Base-by-base conservation (phyloP, 1,140 invertebrate species). In the Temnothorax nylanderi region DNA sequence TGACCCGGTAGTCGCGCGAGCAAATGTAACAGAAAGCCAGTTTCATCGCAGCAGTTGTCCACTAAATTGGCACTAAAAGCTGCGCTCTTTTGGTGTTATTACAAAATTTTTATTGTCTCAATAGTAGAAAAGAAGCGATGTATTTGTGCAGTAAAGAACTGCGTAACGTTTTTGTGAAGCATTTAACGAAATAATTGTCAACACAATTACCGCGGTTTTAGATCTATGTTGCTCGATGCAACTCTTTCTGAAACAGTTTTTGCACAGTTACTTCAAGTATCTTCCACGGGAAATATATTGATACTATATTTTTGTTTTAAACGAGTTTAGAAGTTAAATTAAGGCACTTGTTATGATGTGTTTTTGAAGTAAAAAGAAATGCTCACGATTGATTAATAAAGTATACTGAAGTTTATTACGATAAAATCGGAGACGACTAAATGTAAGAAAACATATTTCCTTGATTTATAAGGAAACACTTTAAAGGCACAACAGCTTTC, bases 401-500 rank as follows among this genome's bases (percentile, higher is more conserved):
- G 21, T 44, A 60, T 49, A 74, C 8, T 74, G 5, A 26, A 65
- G 64, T 71, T 32, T 56, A 81, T 75, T 49, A 75, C 13, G 44
- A 49, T 49, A 60, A 82, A 74, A 47, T 82, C 56, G 56, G 32
- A 74, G 41, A 84, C 54, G 69, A 37, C 69, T 32, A 74, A 84
- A 60, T 74, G n/a, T 84, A 62, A 75, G 80, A 47, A 47, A 84
- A 62, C 80, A 84, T 84, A 75, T 62, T 84, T 84, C 69, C 75
- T 60, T 74, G 69, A 74, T 32, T 75, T 64, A 26, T 72, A 58
- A 54, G n/a, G 41, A 72, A 82, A 82, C 69, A 56, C 69, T 84
- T 84, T 84, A 75, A 60, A 74, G 67, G 56, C 69, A 84, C 69
- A 74, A 84, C 69, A 84, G 80, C 80, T 62, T 75, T 84, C 54